Evolutionary conservation across 92 coral and sea anemone species (phyloP).

Genomic region (Porites divaricata): DNA sequence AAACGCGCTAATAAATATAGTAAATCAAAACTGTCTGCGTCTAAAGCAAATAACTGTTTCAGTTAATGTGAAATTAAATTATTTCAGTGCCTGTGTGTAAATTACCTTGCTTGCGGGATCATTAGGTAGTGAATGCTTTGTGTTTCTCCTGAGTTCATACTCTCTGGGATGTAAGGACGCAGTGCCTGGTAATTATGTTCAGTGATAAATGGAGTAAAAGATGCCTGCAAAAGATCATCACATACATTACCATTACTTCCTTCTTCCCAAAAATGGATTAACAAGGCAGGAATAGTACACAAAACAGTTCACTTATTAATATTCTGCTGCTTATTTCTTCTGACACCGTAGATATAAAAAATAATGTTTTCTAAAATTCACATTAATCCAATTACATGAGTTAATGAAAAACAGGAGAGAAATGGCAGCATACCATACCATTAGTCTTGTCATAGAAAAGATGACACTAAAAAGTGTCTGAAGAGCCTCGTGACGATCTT

Average conservation of each 20-base stretch:
- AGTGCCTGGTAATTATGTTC: slow-evolving; percentile 92
- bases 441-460: slow-evolving; percentile 84
- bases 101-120: slow-evolving; percentile 87
- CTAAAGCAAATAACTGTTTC: neutral
- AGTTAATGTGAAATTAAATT: neutral
- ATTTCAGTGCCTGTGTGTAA: neutral
- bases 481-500: slow-evolving; percentile 82
- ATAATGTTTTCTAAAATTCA: no score
- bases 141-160: slow-evolving; percentile 63
- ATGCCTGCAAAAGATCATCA: slow-evolving; percentile 63
- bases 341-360: no score
- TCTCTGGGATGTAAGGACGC: slow-evolving; percentile 80
- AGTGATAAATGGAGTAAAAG: slow-evolving; percentile 97
- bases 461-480: slow-evolving; percentile 96
- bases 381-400: no score
- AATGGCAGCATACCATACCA: slow-evolving; percentile 54
- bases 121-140: slow-evolving; percentile 90
- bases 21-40: neutral
- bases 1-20: neutral
- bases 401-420: no score
- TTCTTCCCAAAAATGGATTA: no score
- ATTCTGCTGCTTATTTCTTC: no score
- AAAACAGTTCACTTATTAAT: no score
- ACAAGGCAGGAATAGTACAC: no score
- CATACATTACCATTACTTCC: neutral